These are phyloP conservation scores for Scatophagus argus DNA, from an alignment of 2,113 vertebrate species.

Conservation along the genomic window DNA sequence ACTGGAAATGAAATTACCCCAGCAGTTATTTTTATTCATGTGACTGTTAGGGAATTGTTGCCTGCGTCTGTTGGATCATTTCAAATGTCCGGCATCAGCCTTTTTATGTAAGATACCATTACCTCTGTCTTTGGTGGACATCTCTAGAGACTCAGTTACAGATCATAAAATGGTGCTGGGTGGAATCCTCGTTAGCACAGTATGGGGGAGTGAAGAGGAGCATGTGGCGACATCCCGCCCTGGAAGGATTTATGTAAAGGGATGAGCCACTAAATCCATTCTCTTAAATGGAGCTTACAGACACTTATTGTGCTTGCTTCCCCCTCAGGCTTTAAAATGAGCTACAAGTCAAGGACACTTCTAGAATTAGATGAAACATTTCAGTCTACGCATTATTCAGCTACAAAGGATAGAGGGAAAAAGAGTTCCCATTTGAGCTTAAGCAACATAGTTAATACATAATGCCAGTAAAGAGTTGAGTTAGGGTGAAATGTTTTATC, in stretches of 20 bases:
- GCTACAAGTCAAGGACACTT: neutral
- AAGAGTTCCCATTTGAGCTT: neutral
- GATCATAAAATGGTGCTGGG: slow-evolving; percentile 42
- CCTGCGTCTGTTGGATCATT: neutral
- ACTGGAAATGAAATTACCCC: slow-evolving; percentile 71
- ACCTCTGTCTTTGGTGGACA: neutral
- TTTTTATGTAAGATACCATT: neutral
- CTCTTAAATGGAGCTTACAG: slow-evolving; percentile 53
- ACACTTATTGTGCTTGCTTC: slow-evolving; percentile 30
- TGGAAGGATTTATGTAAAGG: slow-evolving; percentile 55
- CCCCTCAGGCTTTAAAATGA: slow-evolving; percentile 13
- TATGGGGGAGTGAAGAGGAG: slow-evolving; percentile 27
- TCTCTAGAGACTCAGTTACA: neutral
- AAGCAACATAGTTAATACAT: neutral
- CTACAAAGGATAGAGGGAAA: neutral
- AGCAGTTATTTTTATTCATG: slow-evolving; percentile 35
- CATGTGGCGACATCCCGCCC: slow-evolving; percentile 57
- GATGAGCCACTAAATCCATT: slow-evolving; percentile 61
- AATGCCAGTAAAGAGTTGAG: neutral
- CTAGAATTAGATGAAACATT: neutral
- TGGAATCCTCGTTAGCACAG: slow-evolving; percentile 21
- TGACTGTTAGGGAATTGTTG: neutral
- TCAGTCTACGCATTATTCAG: neutral
- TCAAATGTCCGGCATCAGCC: neutral
- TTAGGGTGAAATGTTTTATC: neutral